phyloP scores from a whole-genome alignment of 1,140 invertebrate species.

The Trichonephila clavipes region DNA sequence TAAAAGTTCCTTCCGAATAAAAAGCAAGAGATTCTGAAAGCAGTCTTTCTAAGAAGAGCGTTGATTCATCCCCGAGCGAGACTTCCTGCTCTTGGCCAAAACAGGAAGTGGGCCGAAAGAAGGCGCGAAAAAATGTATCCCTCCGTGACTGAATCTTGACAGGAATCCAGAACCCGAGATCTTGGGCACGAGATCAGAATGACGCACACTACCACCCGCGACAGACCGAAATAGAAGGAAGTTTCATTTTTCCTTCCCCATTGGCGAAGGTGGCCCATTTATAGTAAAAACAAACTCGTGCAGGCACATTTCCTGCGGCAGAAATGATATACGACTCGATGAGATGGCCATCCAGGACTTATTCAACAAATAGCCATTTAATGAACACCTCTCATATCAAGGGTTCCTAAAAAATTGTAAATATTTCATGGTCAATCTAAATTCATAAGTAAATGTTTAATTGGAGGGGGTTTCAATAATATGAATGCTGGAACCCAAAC shows the following conservation, averaged over 20 bases:
- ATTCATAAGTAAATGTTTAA: too few relatives aligned
- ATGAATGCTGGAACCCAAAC: too few relatives aligned
- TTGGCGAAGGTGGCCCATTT: constrained; percentile 6
- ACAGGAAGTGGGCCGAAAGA: constrained; percentile 29
- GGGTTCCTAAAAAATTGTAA: too few relatives aligned
- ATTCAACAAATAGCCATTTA: too few relatives aligned
- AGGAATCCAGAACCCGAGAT: constrained; percentile 25
- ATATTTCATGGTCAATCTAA: too few relatives aligned
- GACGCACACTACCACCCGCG: constrained; percentile 51
- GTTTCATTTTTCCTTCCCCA: constrained; percentile 34
- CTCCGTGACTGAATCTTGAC: constrained; percentile 39
- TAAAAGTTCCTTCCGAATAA: too few relatives aligned
- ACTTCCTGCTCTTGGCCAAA: constrained; percentile 32
- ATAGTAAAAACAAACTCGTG: background rate
- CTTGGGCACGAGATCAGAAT: constrained; percentile 58
- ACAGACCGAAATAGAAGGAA: constrained; percentile 38
- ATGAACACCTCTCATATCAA: too few relatives aligned
- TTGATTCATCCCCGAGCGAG: background rate
- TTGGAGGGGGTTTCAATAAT: too few relatives aligned
- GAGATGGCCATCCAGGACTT: too few relatives aligned
- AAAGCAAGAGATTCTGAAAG: too few relatives aligned
- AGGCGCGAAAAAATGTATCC: constrained; percentile 43
- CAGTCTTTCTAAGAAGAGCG: background rate
- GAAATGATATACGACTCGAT: too few relatives aligned
- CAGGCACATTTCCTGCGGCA: too few relatives aligned